A percentile compares a stretch with the other conserved stretches of the same genome.
These are phyloP conservation scores for Chrysolina americana DNA, from an alignment of 2,888 invertebrate species.

Conservation along the genomic window DNA sequence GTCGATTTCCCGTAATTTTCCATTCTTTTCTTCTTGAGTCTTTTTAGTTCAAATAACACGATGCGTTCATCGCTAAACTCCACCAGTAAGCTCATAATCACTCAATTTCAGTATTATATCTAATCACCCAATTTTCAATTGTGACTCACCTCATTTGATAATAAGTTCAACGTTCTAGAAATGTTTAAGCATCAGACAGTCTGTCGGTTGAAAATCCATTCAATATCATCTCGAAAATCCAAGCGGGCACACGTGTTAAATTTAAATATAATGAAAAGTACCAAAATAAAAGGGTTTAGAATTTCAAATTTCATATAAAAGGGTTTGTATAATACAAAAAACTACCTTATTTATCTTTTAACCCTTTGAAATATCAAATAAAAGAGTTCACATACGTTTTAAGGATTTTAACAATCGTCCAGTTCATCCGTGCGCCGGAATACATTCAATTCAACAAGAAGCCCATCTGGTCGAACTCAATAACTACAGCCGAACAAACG, in stretches of 20 bases:
- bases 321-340: conserved; percentile 55
- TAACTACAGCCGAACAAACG: conserved; percentile 35
- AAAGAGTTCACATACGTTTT: conserved; percentile 55
- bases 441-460: conserved; percentile 33
- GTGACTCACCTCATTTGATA: neutral
- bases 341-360: conserved; percentile 61
- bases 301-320: conserved; percentile 59
- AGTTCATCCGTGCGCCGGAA: conserved; percentile 26
- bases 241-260: conserved; percentile 57
- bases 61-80: neutral
- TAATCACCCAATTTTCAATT: conserved; percentile 15
- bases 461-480: conserved; percentile 42
- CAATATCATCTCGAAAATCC: conserved; percentile 40
- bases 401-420: conserved; percentile 52
- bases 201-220: conserved; percentile 41
- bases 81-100: neutral
- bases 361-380: conserved; percentile 59
- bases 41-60: neutral
- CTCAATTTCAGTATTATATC: neutral
- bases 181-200: conserved; percentile 22
- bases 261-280: conserved; percentile 62
- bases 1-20: too few relatives aligned
- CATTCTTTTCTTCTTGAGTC: neutral
- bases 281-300: conserved; percentile 66
- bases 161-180: conserved; percentile 30